A percentile compares a stretch with the other conserved stretches of the same genome.
Evolutionary conservation across 2,113 vertebrate genomes (phyloP).

Genomic region (Pelvicachromis taeniatus): DNA sequence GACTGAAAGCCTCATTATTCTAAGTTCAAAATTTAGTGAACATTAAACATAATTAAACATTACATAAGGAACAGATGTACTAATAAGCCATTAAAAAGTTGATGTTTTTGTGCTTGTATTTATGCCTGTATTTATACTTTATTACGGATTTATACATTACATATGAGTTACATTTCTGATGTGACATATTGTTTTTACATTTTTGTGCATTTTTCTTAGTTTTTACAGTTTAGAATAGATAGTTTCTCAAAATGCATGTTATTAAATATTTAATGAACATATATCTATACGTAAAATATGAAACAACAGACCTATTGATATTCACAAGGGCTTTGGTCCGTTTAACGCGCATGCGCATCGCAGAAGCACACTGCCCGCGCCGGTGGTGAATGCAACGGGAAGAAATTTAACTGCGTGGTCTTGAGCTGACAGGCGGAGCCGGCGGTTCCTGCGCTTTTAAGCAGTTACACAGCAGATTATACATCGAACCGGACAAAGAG

Average conservation of each 20-base stretch:
- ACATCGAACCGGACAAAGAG: constrained; percentile 21
- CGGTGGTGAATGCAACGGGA: constrained; percentile 54
- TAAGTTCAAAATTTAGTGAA: background rate
- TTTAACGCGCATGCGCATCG: constrained; percentile 53
- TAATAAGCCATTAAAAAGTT: background rate
- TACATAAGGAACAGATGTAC: background rate
- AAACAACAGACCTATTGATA: background rate
- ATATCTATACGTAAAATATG: background rate
- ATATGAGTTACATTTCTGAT: background rate
- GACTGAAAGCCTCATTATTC: background rate
- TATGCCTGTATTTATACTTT: background rate
- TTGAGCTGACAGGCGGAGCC: constrained; percentile 44
- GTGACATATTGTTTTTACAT: background rate
- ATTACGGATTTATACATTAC: background rate
- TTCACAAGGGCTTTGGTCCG: background rate
- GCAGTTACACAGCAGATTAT: constrained; percentile 18
- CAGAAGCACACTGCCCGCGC: constrained; percentile 50
- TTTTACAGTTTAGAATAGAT: background rate
- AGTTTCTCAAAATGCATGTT: background rate
- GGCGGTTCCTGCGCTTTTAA: background rate
- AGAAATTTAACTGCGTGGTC: constrained; percentile 75
- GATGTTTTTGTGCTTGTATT: background rate
- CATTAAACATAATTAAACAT: background rate
- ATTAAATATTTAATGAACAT: background rate
- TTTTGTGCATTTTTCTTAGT: background rate